Conservation (phyloP, 1,140 invertebrate genomes). For the Achatina immaculata region DNA sequence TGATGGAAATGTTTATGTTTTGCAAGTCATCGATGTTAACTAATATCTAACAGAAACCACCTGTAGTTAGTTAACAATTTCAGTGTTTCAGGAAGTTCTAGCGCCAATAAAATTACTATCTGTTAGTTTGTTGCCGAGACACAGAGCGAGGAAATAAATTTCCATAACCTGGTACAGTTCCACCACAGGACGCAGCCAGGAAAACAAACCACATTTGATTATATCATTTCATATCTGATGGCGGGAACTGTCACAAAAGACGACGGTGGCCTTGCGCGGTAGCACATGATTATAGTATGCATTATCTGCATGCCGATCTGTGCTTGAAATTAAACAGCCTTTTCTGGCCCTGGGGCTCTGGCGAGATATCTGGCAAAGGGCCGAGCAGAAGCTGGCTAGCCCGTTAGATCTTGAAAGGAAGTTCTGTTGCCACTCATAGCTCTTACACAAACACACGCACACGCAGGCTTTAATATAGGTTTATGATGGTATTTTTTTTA, state of each 20-base stretch:
- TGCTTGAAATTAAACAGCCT: not conserved
- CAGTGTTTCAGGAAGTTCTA: too few relatives aligned
- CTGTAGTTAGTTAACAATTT: too few relatives aligned
- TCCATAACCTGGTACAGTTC: not conserved
- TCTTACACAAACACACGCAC: too few relatives aligned
- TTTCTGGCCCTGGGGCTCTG: not conserved
- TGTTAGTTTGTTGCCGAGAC: too few relatives aligned
- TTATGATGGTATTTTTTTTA: too few relatives aligned
- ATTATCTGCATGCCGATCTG: not conserved
- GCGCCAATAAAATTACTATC: too few relatives aligned
- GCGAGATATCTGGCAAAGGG: not conserved
- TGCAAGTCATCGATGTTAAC: too few relatives aligned
- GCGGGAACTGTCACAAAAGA: not conserved
- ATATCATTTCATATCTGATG: not conserved
- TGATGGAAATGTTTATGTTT: too few relatives aligned
- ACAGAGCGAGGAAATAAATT: not conserved
- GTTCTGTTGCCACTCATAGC: too few relatives aligned
- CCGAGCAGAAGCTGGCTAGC: not conserved
- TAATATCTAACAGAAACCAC: too few relatives aligned
- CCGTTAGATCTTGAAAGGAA: not conserved
- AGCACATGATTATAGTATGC: not conserved
- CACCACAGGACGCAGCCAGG: not conserved
- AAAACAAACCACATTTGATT: not conserved
- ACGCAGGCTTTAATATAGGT: too few relatives aligned
- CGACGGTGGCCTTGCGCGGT: not conserved